Percentiles rank a stretch among this genome's conserved stretches.
phyloP scores from a whole-genome alignment of 2,797 vertebrate species.

The Falco biarmicus region DNA sequence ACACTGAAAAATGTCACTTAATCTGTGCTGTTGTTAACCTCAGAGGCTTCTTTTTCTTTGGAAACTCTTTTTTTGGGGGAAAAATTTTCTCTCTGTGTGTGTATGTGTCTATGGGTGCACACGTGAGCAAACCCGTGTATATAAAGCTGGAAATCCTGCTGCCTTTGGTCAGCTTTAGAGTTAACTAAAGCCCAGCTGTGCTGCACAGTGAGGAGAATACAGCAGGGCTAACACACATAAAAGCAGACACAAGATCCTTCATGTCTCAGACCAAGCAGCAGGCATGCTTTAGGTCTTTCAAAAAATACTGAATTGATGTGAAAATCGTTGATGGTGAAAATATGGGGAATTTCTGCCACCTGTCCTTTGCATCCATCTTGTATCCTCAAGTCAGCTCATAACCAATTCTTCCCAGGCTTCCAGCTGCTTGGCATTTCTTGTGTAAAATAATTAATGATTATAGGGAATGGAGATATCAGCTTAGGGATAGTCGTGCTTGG shows the following conservation, averaged over 20 bases:
- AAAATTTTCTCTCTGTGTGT: neutral
- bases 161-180: conserved; percentile 41
- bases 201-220: neutral
- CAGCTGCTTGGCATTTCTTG: conserved; percentile 50
- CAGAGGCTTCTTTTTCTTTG: neutral
- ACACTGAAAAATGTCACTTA: conserved; percentile 41
- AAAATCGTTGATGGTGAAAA: conserved; percentile 32
- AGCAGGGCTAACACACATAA: conserved; percentile 49
- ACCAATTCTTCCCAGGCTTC: neutral
- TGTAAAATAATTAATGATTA: conserved; percentile 61
- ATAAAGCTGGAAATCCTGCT: conserved; percentile 24
- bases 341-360: conserved; percentile 40
- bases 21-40: neutral
- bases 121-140: neutral
- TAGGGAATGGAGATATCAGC: neutral
- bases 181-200: conserved; percentile 27
- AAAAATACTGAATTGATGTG: conserved; percentile 4
- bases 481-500: neutral
- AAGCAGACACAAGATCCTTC: conserved; percentile 52
- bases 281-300: conserved; percentile 4
- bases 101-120: accelerated
- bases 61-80: neutral
- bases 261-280: conserved; percentile 55
- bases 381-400: conserved; percentile 29
- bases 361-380: conserved; percentile 11